A percentile compares a stretch with the other conserved stretches of the same genome.
Evolutionary conservation across 2,797 vertebrate species (phyloP).

Genomic region (Nasua narica): DNA sequence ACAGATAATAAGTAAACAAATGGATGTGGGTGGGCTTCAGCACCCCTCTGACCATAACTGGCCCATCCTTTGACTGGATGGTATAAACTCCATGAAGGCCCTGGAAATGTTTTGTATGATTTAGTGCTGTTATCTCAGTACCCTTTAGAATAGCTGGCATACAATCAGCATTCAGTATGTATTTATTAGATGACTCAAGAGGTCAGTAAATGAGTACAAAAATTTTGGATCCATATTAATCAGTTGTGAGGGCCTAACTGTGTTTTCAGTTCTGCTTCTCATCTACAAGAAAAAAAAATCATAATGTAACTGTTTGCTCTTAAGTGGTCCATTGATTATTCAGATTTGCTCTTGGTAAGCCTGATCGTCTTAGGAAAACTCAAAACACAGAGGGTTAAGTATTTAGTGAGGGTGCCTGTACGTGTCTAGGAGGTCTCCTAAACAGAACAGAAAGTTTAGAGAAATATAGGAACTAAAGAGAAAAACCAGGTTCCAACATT

Average conservation of each 20-base stretch:
- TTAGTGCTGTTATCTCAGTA: not conserved
- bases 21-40: not conserved
- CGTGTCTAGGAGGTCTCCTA: not conserved
- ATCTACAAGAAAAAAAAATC: not conserved
- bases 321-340: not conserved
- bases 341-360: not conserved
- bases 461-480: not conserved
- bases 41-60: not conserved
- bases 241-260: not conserved
- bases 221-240: not conserved
- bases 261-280: not conserved
- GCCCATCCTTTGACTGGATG: not conserved
- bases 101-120: not conserved
- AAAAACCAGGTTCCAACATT: not conserved
- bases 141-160: not conserved
- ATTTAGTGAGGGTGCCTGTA: not conserved
- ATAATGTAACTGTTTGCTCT: not conserved
- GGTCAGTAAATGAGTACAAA: not conserved
- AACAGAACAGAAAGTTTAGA: not conserved
- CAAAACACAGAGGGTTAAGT: not conserved
- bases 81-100: not conserved
- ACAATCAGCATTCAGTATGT: not conserved
- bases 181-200: not conserved
- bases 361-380: not conserved
- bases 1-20: not conserved